phyloP scores from a whole-genome alignment of 2,888 invertebrate genomes.

The Macaria notata region DNA sequence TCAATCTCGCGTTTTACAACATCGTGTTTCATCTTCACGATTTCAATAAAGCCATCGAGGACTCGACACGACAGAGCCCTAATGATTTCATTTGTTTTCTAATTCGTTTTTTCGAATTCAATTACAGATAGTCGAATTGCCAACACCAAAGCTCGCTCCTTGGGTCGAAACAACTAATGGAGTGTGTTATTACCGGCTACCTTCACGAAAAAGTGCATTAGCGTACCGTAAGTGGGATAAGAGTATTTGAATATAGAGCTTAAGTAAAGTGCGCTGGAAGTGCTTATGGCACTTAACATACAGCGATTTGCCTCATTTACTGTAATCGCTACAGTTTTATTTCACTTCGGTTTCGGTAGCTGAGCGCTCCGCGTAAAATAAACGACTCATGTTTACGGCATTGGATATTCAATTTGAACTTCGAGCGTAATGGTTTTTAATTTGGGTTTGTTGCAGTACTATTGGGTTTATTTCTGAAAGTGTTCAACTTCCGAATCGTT shows the following conservation, averaged over 20 bases:
- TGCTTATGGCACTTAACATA: constrained; percentile 71
- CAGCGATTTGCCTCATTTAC: constrained; percentile 69
- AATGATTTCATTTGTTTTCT: constrained; percentile 23
- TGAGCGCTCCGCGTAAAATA: constrained; percentile 42
- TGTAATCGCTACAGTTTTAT: constrained; percentile 65
- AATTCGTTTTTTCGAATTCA: constrained; percentile 26
- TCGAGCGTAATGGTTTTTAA: constrained; percentile 47
- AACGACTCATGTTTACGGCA: constrained; percentile 45
- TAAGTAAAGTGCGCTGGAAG: constrained; percentile 71
- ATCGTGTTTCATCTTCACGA: constrained; percentile 7
- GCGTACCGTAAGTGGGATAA: constrained; percentile 72
- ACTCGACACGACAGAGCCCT: constrained; percentile 5
- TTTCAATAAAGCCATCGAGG: constrained; percentile 3
- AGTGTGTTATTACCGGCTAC: constrained; percentile 69
- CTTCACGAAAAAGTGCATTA: constrained; percentile 78
- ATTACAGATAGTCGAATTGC: constrained; percentile 42
- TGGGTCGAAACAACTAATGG: constrained; percentile 70
- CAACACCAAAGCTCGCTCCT: constrained; percentile 53
- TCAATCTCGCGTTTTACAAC: constrained; percentile 22
- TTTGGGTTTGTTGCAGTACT: constrained; percentile 36
- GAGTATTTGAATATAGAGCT: constrained; percentile 78
- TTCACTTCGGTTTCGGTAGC: constrained; percentile 49
- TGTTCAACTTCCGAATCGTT: constrained; percentile 22
- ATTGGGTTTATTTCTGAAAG: constrained; percentile 31
- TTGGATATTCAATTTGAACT: constrained; percentile 49